A percentile compares a stretch with the other conserved stretches of the same genome.
Evolutionary conservation across 2,113 vertebrate genomes (phyloP).

Genomic region (Dryoscopus gambensis): DNA sequence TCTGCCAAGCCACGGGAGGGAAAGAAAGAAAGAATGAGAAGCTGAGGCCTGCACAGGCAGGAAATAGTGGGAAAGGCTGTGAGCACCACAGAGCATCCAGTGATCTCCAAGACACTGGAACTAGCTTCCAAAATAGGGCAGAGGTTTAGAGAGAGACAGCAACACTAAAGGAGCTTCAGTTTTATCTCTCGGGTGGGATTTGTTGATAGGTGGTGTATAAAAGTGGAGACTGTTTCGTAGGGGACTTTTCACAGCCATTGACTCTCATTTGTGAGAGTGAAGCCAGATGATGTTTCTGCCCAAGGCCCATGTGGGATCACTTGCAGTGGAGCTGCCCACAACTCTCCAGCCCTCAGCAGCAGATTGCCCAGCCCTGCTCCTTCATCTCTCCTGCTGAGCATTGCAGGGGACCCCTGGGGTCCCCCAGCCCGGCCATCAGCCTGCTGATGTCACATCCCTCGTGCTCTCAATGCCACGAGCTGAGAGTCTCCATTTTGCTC

Average conservation of each 20-base stretch:
- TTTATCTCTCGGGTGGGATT: not conserved
- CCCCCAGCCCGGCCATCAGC: not conserved
- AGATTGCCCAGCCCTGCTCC: not conserved
- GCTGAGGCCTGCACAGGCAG: not conserved
- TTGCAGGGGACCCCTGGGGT: not conserved
- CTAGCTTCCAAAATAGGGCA: not conserved
- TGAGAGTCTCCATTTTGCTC: slow-evolving; percentile 49
- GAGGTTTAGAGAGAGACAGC: not conserved
- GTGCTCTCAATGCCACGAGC: not conserved
- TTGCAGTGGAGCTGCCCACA: not conserved
- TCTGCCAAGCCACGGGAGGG: not conserved
- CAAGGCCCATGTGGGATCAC: accelerated
- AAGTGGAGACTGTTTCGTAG: not conserved
- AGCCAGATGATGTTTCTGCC: accelerated
- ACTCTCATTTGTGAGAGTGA: not conserved
- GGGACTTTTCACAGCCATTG: not conserved
- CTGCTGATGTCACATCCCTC: not conserved
- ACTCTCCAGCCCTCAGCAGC: not conserved
- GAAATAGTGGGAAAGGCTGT: not conserved
- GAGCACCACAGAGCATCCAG: not conserved
- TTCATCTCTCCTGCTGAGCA: not conserved
- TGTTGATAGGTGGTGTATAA: not conserved
- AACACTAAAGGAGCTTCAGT: not conserved
- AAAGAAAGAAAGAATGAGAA: not conserved
- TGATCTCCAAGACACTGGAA: not conserved